Percentiles rank a stretch among this genome's conserved stretches.
These are phyloP conservation scores for Drosophila mojavensis DNA, from an alignment of 1,140 invertebrate species.

Conservation along the genomic window DNA sequence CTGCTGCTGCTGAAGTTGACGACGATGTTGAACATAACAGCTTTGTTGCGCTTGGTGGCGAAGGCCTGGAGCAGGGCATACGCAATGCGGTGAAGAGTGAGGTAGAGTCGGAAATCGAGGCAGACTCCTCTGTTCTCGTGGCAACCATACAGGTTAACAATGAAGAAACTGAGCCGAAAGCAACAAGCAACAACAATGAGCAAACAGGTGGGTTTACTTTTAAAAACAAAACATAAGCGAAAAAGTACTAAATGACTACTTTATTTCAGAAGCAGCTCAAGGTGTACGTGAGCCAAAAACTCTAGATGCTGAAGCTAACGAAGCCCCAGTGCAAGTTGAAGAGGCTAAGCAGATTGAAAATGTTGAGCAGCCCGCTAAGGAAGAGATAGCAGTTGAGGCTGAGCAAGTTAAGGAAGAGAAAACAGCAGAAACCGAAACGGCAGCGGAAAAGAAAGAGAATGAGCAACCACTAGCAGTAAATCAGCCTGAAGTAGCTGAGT, in stretches of 20 bases:
- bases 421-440: not conserved
- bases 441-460: not conserved
- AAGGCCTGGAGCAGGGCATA: conserved; percentile 62
- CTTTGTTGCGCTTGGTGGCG: conserved; percentile 54
- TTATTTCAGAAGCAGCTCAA: conserved; percentile 21
- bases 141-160: conserved; percentile 27
- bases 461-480: not conserved
- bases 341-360: not conserved
- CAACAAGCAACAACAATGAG: conserved; percentile 14
- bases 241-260: not conserved
- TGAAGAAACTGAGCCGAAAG: conserved; percentile 5
- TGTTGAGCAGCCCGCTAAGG: conserved; percentile 1
- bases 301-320: conserved; percentile 22
- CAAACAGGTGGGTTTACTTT: conserved; percentile 28
- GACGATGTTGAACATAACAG: conserved; percentile 41
- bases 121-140: conserved; percentile 27
- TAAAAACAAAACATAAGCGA: not conserved
- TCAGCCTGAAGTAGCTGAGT: not conserved
- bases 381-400: not conserved
- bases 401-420: not conserved
- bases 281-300: conserved; percentile 60
- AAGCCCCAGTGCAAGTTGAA: not conserved
- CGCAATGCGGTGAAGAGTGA: conserved; percentile 68
- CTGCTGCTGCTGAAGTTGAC: conserved; percentile 26
- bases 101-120: conserved; percentile 60